Evolutionary conservation across 2,113 vertebrate genomes (phyloP).

Genomic region (Lophura nycthemera): DNA sequence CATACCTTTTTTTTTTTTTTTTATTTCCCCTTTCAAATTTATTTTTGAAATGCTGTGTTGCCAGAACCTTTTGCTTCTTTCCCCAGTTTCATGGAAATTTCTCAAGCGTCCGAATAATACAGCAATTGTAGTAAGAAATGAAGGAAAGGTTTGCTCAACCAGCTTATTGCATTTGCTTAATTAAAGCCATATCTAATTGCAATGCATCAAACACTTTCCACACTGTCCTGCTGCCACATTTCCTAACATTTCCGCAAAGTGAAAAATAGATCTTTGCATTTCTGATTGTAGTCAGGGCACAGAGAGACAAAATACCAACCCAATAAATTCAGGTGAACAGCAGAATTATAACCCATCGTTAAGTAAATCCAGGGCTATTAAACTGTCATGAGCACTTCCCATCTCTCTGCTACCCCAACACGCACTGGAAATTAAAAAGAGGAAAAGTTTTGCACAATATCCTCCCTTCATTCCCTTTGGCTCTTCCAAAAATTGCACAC

Average conservation of each 20-base stretch:
- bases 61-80: constrained; percentile 1
- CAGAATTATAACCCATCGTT: background rate
- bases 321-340: constrained; percentile 2
- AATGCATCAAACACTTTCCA: background rate
- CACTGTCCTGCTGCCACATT: background rate
- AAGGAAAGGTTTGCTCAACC: background rate
- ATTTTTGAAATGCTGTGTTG: background rate
- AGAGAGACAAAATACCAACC: background rate
- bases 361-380: constrained; percentile 46
- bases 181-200: background rate
- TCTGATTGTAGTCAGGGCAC: background rate
- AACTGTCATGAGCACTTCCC: constrained; percentile 7
- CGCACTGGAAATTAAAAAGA: background rate
- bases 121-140: background rate
- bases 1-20: background rate
- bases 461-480: background rate
- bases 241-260: background rate
- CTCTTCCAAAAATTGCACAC: background rate
- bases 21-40: background rate
- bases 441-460: background rate
- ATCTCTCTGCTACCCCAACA: background rate
- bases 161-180: background rate
- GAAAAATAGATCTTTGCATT: background rate
- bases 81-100: constrained; percentile 8
- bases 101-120: background rate